Percentiles rank a stretch among this genome's conserved stretches.
Evolutionary conservation across 2,888 invertebrate species (phyloP).

Genomic region (Ecdyonurus torrentis): DNA sequence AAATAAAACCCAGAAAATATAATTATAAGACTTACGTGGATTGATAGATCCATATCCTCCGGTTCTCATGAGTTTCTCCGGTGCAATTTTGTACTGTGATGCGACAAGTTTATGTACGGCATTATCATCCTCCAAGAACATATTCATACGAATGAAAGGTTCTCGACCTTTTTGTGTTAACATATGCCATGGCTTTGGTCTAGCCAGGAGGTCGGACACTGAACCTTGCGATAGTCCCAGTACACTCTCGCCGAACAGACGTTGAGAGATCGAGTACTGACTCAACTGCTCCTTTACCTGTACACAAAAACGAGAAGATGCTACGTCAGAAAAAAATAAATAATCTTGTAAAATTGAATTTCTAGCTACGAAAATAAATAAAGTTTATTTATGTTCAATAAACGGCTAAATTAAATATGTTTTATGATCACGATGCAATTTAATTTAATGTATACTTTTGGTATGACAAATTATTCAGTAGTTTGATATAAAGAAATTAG

Average conservation of each 20-base stretch:
- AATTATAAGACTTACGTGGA: constrained; percentile 42
- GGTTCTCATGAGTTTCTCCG: constrained; percentile 92
- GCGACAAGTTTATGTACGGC: constrained; percentile 91
- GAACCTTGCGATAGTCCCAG: constrained; percentile 91
- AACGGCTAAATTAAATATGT: too few relatives aligned
- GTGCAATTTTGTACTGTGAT: constrained; percentile 95
- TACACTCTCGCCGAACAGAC: constrained; percentile 96
- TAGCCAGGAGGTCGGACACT: constrained; percentile 88
- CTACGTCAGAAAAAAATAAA: too few relatives aligned
- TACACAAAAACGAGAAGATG: constrained; percentile 14
- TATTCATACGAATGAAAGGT: constrained; percentile 95
- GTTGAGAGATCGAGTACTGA: constrained; percentile 93
- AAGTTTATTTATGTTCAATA: too few relatives aligned
- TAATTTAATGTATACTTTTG: neutral
- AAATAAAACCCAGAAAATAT: neutral
- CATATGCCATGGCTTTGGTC: constrained; percentile 99
- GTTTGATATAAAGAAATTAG: neutral
- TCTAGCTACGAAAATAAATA: too few relatives aligned
- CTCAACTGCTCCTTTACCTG: constrained; percentile 83
- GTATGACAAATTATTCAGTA: neutral
- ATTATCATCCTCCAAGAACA: constrained; percentile 91
- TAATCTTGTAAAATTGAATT: too few relatives aligned
- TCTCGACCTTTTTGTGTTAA: constrained; percentile 86
- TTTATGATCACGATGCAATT: too few relatives aligned
- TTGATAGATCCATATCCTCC: constrained; percentile 71